Evolutionary conservation across 30 jellyfish, hydroid and myxozoan genomes (phyloP).

Genomic region (Rhopilema esculentum): DNA sequence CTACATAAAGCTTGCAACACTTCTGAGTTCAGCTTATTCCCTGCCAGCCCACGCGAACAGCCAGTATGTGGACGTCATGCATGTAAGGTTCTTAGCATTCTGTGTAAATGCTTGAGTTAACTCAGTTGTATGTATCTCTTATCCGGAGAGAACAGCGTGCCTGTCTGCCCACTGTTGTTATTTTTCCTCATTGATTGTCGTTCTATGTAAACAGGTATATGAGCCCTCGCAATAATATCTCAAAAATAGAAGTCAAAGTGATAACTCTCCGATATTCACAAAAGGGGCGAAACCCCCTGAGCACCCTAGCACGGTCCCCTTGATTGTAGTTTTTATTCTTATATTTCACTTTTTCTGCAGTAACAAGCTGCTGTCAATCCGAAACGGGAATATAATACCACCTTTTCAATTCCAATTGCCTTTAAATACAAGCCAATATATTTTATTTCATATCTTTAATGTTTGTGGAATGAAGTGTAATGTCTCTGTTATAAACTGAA

Average conservation of each 20-base stretch:
- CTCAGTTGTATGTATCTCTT: background rate
- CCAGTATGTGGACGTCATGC: slow-evolving; percentile 63
- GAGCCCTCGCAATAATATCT: too few species aligned
- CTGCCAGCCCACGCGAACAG: slow-evolving; percentile 55
- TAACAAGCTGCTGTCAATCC: too few species aligned
- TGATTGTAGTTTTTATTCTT: too few species aligned
- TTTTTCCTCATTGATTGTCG: too few species aligned
- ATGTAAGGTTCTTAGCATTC: slow-evolving; percentile 37
- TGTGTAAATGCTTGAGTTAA: background rate
- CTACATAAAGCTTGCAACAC: slow-evolving; percentile 77
- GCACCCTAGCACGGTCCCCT: too few species aligned
- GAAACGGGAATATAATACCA: too few species aligned
- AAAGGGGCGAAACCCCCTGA: too few species aligned
- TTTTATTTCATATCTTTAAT: background rate
- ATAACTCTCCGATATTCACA: too few species aligned
- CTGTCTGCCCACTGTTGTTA: background rate
- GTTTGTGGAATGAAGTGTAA: background rate
- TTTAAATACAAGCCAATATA: too few species aligned
- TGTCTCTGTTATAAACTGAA: background rate
- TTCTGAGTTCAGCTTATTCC: slow-evolving; percentile 19
- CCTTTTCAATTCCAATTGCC: background rate
- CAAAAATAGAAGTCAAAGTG: too few species aligned
- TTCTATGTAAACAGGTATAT: too few species aligned
- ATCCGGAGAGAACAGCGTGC: background rate
- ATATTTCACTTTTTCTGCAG: too few species aligned